Percentiles rank a stretch among this genome's conserved stretches.
phyloP scores from a whole-genome alignment of 2,797 vertebrate species.

The Amazona ochrocephala region DNA sequence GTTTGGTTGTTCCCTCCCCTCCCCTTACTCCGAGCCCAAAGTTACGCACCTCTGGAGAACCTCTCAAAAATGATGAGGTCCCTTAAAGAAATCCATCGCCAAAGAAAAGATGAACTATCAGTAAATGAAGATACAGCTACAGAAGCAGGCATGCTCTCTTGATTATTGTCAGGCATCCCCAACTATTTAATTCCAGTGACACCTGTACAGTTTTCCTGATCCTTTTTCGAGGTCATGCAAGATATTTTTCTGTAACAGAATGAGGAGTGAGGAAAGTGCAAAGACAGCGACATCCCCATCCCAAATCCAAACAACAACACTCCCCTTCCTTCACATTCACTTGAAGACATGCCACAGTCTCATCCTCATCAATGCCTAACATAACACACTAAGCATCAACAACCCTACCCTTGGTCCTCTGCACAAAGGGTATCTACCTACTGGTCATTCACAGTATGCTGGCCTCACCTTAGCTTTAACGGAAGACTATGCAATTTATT shows the following conservation, averaged over 20 bases:
- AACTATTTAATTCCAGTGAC: not conserved
- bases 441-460: accelerated
- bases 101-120: not conserved
- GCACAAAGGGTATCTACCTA: not conserved
- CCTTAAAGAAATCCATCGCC: not conserved
- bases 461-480: not conserved
- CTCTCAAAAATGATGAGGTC: not conserved
- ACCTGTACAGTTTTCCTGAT: not conserved
- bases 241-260: not conserved
- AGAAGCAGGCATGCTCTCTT: not conserved
- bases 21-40: not conserved
- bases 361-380: not conserved
- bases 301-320: not conserved
- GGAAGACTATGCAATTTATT: not conserved
- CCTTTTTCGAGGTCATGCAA: not conserved
- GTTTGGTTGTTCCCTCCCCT: not conserved
- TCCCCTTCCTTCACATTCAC: not conserved
- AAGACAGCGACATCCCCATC: accelerated
- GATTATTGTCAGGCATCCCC: not conserved
- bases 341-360: not conserved
- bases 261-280: not conserved
- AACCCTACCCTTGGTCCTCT: not conserved
- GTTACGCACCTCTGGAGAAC: not conserved
- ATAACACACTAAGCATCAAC: not conserved
- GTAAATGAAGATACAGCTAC: not conserved